Conservation (phyloP, 2,113 vertebrate species). For the Vulpes vulpes region DNA sequence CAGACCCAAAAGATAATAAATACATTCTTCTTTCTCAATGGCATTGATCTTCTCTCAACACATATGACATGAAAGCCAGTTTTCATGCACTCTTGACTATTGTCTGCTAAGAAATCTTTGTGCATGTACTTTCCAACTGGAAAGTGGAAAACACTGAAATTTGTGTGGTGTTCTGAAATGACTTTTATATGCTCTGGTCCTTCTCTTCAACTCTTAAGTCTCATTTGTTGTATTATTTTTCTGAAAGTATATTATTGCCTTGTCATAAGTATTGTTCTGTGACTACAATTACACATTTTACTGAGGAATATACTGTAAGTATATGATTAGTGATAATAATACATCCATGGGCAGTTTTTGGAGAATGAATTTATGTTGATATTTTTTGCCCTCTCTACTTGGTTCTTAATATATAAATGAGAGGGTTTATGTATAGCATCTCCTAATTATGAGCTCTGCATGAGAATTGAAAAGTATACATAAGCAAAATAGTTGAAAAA, state of each 20-base stretch:
- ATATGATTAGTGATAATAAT: slow-evolving; percentile 67
- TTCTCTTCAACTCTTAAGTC: slow-evolving; percentile 57
- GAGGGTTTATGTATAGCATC: slow-evolving; percentile 77
- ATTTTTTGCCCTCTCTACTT: slow-evolving; percentile 61
- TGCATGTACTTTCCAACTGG: slow-evolving; percentile 81
- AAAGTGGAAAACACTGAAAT: slow-evolving; percentile 63
- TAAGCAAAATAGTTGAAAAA: slow-evolving; percentile 77
- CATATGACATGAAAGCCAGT: slow-evolving; percentile 53
- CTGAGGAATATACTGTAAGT: slow-evolving; percentile 77
- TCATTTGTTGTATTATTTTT: slow-evolving; percentile 66
- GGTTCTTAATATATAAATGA: slow-evolving; percentile 69
- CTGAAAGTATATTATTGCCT: slow-evolving; percentile 63
- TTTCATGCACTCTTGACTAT: slow-evolving; percentile 65
- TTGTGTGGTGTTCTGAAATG: slow-evolving; percentile 64
- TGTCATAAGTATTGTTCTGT: slow-evolving; percentile 72
- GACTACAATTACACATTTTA: slow-evolving; percentile 80
- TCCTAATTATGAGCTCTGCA: slow-evolving; percentile 83
- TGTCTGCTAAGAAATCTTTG: slow-evolving; percentile 62
- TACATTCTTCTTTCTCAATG: not conserved
- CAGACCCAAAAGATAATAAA: slow-evolving; percentile 96
- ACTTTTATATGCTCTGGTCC: slow-evolving; percentile 73
- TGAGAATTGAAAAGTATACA: slow-evolving; percentile 81
- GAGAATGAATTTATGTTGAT: slow-evolving; percentile 66
- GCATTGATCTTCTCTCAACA: slow-evolving; percentile 29
- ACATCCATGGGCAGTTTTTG: slow-evolving; percentile 76